phyloP scores from a whole-genome alignment of 2,797 vertebrate genomes.

The Sciurus vulgaris region DNA sequence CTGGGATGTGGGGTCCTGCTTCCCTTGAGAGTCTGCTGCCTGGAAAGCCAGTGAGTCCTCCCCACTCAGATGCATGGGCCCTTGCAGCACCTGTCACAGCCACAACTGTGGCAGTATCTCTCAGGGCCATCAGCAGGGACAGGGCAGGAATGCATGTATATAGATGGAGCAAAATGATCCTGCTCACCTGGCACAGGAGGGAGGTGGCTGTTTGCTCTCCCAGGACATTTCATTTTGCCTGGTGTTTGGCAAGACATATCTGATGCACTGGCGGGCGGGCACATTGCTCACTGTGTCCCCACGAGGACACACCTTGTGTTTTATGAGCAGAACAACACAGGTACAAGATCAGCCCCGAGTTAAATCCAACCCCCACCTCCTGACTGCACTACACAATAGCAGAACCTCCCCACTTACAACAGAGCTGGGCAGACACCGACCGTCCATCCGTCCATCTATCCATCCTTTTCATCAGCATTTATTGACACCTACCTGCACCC shows the following conservation, averaged over 20 bases:
- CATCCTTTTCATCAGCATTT: constrained; percentile 4
- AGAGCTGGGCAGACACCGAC: constrained; percentile 17
- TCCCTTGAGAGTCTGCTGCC: background rate
- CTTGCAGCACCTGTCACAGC: background rate
- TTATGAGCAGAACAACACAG: constrained; percentile 69
- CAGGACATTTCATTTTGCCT: constrained; percentile 58
- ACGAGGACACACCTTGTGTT: constrained; percentile 60
- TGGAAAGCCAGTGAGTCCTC: background rate
- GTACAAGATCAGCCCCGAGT: constrained; percentile 57
- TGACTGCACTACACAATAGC: background rate
- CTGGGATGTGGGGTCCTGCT: background rate
- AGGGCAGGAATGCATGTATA: background rate
- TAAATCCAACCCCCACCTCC: constrained; percentile 46
- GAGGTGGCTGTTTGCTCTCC: constrained; percentile 58
- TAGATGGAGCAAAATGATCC: background rate
- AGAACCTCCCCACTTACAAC: constrained; percentile 62
- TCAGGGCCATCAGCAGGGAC: constrained; percentile 63
- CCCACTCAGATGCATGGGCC: background rate
- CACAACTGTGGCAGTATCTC: constrained; percentile 19
- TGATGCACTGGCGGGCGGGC: background rate
- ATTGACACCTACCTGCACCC: background rate
- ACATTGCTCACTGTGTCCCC: background rate
- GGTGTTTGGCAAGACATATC: constrained; percentile 72
- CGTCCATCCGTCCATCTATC: rapidly evolving
- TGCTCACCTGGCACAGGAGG: background rate